phyloP scores from a whole-genome alignment of 2,113 vertebrate species.

The Hippocampus barbouri region DNA sequence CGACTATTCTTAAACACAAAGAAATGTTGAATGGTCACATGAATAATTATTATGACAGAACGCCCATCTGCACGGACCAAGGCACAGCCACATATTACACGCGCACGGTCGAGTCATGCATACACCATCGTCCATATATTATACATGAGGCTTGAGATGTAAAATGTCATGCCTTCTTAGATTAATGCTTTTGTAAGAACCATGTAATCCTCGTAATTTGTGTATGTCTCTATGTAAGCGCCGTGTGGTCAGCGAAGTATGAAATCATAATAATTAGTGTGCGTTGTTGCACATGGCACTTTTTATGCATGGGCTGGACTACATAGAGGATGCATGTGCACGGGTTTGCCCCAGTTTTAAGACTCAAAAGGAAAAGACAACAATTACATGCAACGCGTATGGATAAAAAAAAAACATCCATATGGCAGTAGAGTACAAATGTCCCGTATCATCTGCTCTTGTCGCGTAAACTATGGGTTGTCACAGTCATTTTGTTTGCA shows the following conservation, averaged over 20 bases:
- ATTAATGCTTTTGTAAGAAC: conserved; percentile 35
- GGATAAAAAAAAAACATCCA: not conserved
- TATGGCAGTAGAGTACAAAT: not conserved
- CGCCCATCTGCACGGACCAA: conserved; percentile 20
- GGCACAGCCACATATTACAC: conserved; percentile 23
- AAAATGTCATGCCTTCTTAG: conserved; percentile 31
- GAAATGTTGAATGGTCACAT: conserved; percentile 1
- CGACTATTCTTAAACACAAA: not conserved
- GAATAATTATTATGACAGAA: conserved; percentile 21
- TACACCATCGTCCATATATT: conserved; percentile 16
- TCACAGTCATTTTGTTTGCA: not conserved
- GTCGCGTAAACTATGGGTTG: not conserved
- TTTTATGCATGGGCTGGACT: conserved; percentile 30
- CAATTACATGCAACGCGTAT: not conserved
- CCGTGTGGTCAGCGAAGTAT: conserved; percentile 15
- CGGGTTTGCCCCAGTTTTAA: not conserved
- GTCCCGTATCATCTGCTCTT: not conserved
- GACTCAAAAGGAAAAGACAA: not conserved
- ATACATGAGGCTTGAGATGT: conserved; percentile 36
- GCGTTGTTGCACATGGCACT: conserved; percentile 5
- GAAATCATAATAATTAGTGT: conserved; percentile 42
- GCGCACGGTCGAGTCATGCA: not conserved
- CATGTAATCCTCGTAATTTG: conserved; percentile 29
- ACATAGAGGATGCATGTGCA: conserved; percentile 2
- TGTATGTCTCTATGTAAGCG: not conserved